Base-by-base conservation (phyloP, 2,797 vertebrate genomes). In the Pangasius macronema region DNA sequence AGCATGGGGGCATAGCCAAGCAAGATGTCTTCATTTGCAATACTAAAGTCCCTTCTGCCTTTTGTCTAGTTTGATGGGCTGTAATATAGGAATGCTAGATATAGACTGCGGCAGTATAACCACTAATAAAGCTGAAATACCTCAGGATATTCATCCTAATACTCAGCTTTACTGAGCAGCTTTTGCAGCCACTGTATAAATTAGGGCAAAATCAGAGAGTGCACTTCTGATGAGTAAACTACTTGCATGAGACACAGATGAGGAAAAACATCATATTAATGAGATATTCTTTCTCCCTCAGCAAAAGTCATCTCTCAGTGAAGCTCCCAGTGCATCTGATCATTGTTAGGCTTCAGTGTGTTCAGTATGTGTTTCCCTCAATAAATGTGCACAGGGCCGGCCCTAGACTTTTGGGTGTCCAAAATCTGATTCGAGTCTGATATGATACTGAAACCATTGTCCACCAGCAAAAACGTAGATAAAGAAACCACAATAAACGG, bases 261-360 rank as follows among this genome's bases (percentile, higher is more conserved):
- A 67, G 30, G 27, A 61, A 42, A 73, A 51, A 42, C 51, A 39
- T 67, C 36, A 49, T 51, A 22, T 33, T 81, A 33, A 83, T 24
- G 36, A 67, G 72, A 16, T 30, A n/a, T 42, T 65, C n/a, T 83
- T 80, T 61, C 76, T 30, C 22, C n/a, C 49, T 33, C n/a, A 77
- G 75, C n/a, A 55, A 77, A 80, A 24, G 10, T 59, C 10, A 6
- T 59, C 36, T 55, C n/a, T 61, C n/a, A 75, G 79, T 33, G 18
- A n/a, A 42, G 67, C 87, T 65, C 42, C 42, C 42, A 42, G 63
- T 61, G 30, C 49, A 53, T 86, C 59, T 68, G 24, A 61, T 72
- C 67, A 79, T 24, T 85, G 83, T 70, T 53, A 82, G 67, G 51
- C 59, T 88, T 68, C 20, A 20, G 36, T 46, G 30, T 81, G 42